Conservation (phyloP, 2,113 vertebrate genomes). For the Lagenorhynchus albirostris region DNA sequence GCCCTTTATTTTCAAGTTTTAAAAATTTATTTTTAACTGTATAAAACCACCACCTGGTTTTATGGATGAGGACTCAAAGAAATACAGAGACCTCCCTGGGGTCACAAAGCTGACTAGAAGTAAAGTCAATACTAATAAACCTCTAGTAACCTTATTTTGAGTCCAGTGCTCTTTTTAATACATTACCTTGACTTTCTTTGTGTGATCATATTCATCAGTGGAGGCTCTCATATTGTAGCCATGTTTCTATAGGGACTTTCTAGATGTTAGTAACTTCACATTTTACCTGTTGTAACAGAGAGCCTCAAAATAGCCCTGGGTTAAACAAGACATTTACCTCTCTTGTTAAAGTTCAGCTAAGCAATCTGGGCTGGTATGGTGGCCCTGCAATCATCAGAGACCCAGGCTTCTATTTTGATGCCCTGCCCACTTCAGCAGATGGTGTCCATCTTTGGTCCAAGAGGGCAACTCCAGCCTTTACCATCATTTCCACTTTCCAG, state of each 20-base stretch:
- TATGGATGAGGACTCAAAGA: not conserved
- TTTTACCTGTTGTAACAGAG: not conserved
- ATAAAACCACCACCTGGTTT: not conserved
- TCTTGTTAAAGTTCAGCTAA: not conserved
- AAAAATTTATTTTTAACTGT: not conserved
- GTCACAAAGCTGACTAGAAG: not conserved
- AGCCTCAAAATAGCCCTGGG: not conserved
- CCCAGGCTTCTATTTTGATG: not conserved
- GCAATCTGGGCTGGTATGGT: not conserved
- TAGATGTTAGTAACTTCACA: not conserved
- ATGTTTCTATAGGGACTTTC: not conserved
- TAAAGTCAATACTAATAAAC: not conserved
- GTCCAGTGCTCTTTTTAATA: not conserved
- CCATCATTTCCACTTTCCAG: not conserved
- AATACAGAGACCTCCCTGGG: not conserved
- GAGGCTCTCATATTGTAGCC: not conserved
- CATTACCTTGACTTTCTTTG: not conserved
- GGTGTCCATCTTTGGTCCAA: not conserved
- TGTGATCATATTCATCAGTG: not conserved
- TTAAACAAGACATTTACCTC: not conserved
- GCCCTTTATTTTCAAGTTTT: not conserved
- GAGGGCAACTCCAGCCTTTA: not conserved
- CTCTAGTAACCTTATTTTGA: not conserved
- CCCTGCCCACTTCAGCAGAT: not conserved
- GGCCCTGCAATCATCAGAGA: not conserved